These are phyloP conservation scores for Hydrochoerus hydrochaeris DNA, from an alignment of 2,113 vertebrate species.

Conservation along the genomic window DNA sequence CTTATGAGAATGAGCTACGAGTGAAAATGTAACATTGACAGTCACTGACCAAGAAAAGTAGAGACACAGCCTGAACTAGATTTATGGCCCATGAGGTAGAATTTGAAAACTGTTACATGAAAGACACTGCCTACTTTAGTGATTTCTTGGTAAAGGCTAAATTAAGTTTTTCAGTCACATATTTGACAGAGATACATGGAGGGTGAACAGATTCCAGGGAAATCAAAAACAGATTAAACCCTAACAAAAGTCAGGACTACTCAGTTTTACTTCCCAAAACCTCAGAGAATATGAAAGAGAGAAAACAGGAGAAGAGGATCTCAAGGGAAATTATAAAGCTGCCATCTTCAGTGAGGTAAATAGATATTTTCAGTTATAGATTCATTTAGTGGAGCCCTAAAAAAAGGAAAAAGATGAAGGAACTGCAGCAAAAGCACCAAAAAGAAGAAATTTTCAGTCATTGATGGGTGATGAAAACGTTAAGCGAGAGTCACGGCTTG, in stretches of 20 bases:
- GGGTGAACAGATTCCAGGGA: background rate
- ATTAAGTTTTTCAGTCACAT: conserved; percentile 22
- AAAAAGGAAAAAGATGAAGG: background rate
- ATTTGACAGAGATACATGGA: background rate
- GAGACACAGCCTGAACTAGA: background rate
- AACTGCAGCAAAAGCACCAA: conserved; percentile 30
- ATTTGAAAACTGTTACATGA: background rate
- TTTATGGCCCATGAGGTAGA: background rate
- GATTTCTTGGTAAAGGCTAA: background rate
- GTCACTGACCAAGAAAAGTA: background rate
- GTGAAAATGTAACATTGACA: background rate
- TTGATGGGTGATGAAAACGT: background rate
- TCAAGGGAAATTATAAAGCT: background rate
- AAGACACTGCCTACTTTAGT: background rate
- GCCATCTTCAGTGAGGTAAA: background rate
- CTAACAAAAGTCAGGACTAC: background rate
- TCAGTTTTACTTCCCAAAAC: background rate
- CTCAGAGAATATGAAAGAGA: background rate
- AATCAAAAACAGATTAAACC: conserved; percentile 38
- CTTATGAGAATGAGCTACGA: background rate
- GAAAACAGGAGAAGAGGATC: background rate
- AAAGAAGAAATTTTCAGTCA: background rate
- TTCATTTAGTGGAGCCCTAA: background rate
- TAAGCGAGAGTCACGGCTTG: background rate
- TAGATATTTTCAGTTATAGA: background rate